Conservation (phyloP, 2,113 vertebrate genomes). For the Eurypyga helias region DNA sequence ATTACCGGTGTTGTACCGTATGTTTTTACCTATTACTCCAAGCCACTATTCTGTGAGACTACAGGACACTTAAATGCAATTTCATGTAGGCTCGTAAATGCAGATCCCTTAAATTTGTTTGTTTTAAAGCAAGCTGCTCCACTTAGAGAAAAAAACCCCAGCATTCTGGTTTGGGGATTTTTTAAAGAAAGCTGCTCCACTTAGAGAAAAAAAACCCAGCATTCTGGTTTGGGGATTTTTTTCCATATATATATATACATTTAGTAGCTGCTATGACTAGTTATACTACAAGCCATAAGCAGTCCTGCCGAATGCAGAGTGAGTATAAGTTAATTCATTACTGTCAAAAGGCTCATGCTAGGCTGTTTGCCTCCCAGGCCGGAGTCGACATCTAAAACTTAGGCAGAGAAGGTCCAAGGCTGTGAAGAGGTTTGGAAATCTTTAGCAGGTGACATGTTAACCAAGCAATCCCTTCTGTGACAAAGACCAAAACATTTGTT, state of each 20-base stretch:
- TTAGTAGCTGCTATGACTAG: neutral
- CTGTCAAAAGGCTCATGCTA: neutral
- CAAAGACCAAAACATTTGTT: neutral
- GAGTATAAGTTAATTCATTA: neutral
- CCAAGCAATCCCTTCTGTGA: neutral
- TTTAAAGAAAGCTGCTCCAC: neutral
- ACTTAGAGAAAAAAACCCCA: accelerated
- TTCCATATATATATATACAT: neutral
- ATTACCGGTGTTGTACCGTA: neutral
- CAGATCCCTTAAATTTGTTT: neutral
- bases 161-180: neutral
- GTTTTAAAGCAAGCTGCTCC: neutral
- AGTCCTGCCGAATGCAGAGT: neutral
- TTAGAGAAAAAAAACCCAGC: accelerated
- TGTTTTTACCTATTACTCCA: neutral
- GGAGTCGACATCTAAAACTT: neutral
- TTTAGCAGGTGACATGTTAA: neutral
- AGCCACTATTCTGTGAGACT: neutral
- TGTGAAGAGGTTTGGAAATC: neutral
- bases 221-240: neutral
- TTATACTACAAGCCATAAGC: neutral
- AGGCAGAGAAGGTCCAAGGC: neutral
- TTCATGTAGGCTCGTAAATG: neutral
- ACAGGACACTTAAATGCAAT: neutral
- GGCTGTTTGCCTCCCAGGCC: neutral